Evolutionary conservation across 2,797 vertebrate genomes (phyloP).

Genomic region (Psittacula derbiana): DNA sequence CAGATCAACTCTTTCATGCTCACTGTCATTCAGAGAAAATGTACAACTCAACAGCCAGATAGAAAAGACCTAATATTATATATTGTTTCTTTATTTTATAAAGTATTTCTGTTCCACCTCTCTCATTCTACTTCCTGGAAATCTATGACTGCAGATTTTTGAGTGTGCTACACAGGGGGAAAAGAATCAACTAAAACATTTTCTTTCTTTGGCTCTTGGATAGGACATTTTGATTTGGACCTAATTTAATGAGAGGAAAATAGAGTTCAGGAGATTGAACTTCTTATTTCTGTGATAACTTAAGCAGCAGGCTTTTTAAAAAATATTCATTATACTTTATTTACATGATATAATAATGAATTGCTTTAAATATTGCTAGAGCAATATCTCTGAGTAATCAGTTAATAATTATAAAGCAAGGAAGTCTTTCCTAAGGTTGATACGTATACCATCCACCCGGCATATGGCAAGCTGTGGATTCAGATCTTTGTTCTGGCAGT

Average conservation of each 20-base stretch:
- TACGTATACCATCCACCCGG: background rate
- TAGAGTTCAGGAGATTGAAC: background rate
- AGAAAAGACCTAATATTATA: background rate
- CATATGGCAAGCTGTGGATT: background rate
- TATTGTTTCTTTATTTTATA: background rate
- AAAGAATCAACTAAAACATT: background rate
- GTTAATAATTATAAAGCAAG: background rate
- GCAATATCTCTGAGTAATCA: background rate
- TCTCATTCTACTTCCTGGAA: background rate
- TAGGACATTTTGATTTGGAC: background rate
- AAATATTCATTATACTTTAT: background rate
- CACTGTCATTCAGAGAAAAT: background rate
- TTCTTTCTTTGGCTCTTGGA: background rate
- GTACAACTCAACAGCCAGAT: background rate
- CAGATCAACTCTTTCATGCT: background rate
- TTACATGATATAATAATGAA: background rate
- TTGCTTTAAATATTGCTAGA: background rate
- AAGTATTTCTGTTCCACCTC: background rate
- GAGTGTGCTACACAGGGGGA: background rate
- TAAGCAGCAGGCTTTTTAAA: background rate
- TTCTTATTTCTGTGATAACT: background rate
- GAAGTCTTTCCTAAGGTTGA: background rate
- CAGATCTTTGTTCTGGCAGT: background rate
- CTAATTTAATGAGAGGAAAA: background rate
- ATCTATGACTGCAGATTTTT: background rate